A percentile compares a stretch with the other conserved stretches of the same genome.
Conservation (phyloP, 1,140 invertebrate species). For the Bacillus rossius region DNA sequence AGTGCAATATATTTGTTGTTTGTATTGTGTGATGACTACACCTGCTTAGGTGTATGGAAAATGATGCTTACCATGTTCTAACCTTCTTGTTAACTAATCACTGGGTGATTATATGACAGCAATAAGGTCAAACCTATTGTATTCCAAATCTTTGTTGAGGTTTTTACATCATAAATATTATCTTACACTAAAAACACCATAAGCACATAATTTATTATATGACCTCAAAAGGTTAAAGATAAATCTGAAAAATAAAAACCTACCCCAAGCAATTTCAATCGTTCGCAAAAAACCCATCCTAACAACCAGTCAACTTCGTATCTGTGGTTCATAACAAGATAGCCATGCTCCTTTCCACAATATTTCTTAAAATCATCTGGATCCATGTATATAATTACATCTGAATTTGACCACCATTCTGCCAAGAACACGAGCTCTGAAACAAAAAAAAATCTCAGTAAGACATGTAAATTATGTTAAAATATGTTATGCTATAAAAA, state of each 20-base stretch:
- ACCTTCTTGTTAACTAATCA: too few species aligned
- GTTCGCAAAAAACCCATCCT: constrained; percentile 82
- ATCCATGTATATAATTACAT: constrained; percentile 68
- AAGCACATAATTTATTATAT: too few species aligned
- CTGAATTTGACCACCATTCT: constrained; percentile 87
- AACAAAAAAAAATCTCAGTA: constrained; percentile 34
- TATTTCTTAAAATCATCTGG: constrained; percentile 70
- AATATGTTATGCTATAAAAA: not conserved
- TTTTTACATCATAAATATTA: too few species aligned
- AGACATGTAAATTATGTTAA: not conserved
- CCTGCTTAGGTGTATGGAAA: too few species aligned
- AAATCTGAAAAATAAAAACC: constrained; percentile 35
- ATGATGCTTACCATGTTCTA: too few species aligned
- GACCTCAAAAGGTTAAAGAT: not conserved
- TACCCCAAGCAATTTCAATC: constrained; percentile 70
- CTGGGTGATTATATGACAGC: too few species aligned
- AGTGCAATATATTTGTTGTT: too few species aligned
- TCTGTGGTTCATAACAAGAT: constrained; percentile 90
- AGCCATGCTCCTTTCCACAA: constrained; percentile 83
- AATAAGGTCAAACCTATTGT: too few species aligned
- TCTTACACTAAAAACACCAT: too few species aligned
- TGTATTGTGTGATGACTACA: too few species aligned
- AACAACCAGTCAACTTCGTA: constrained; percentile 95
- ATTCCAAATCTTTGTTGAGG: too few species aligned
- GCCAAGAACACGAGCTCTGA: constrained; percentile 86